These are phyloP conservation scores for Aethes cnicana DNA, from an alignment of 2,888 invertebrate genomes.

Conservation along the genomic window DNA sequence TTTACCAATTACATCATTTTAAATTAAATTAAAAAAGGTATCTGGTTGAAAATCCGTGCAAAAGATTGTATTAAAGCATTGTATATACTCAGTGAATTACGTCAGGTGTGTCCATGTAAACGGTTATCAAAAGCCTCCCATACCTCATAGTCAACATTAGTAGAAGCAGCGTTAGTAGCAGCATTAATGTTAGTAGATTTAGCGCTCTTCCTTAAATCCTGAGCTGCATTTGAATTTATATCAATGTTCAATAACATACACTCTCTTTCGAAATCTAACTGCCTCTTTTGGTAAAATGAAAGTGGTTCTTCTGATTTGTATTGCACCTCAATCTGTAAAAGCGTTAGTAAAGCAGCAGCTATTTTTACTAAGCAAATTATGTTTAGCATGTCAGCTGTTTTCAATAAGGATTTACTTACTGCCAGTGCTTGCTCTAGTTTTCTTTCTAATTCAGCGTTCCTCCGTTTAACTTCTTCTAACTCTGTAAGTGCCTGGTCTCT, in stretches of 20 bases:
- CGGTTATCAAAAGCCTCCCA: background rate
- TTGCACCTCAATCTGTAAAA: conserved; percentile 66
- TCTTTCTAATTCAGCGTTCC: conserved; percentile 89
- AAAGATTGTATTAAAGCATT: too few species aligned
- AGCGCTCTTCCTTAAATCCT: conserved; percentile 53
- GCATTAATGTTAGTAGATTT: conserved; percentile 59
- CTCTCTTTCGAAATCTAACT: conserved; percentile 73
- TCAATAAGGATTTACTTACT: conserved; percentile 55
- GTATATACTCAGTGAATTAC: background rate
- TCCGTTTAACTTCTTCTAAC: conserved; percentile 90
- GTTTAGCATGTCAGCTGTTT: background rate
- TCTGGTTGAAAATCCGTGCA: too few species aligned
- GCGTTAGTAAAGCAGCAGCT: conserved; percentile 47
- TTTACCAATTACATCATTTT: background rate
- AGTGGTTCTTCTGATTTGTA: conserved; percentile 66
- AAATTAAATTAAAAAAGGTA: background rate
- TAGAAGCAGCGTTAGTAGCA: conserved; percentile 50
- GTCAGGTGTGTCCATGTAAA: background rate
- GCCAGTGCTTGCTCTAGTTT: conserved; percentile 86
- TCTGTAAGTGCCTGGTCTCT: conserved; percentile 88
- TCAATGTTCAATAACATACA: conserved; percentile 74
- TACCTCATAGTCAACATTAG: conserved; percentile 49
- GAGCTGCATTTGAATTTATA: conserved; percentile 66
- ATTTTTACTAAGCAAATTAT: background rate
- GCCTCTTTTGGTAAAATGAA: conserved; percentile 74